Conservation (phyloP, 2,113 vertebrate genomes). For the Trematocara unimaculatum region DNA sequence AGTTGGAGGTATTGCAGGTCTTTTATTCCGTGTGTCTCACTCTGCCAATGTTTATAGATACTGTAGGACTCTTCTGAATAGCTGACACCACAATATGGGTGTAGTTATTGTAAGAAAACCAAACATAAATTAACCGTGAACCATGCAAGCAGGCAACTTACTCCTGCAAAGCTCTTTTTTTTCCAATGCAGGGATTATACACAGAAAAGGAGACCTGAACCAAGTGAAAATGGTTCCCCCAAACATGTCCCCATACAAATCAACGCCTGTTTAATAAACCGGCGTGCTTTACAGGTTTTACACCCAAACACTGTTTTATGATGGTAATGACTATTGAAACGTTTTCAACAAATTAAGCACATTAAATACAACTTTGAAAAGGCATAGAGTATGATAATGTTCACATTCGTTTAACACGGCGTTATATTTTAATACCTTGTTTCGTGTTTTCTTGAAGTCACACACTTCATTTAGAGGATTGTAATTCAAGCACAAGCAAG, state of each 20-base stretch:
- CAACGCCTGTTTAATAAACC: conserved; percentile 33
- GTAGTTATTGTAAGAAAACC: conserved; percentile 48
- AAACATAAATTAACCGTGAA: conserved; percentile 56
- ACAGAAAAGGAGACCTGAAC: conserved; percentile 1
- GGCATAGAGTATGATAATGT: background rate
- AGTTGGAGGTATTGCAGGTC: conserved; percentile 52
- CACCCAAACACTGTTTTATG: conserved; percentile 21
- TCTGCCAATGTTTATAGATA: conserved; percentile 61
- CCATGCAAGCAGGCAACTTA: conserved; percentile 35
- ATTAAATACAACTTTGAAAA: conserved; percentile 6
- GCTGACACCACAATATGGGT: conserved; percentile 44
- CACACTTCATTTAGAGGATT: background rate
- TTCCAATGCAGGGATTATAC: conserved; percentile 38
- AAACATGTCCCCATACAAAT: conserved; percentile 36
- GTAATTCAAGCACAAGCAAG: background rate
- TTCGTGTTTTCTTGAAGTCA: background rate
- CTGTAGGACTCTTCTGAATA: conserved; percentile 47
- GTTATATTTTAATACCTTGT: background rate
- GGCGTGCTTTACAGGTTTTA: conserved; percentile 7
- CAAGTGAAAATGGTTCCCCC: conserved; percentile 9
- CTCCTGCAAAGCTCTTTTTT: conserved; percentile 39
- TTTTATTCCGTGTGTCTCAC: conserved; percentile 34
- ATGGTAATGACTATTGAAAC: conserved; percentile 23
- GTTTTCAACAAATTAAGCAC: background rate
- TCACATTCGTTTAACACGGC: background rate